Conservation (phyloP, 1,140 invertebrate genomes). For the Camponotus floridanus region DNA sequence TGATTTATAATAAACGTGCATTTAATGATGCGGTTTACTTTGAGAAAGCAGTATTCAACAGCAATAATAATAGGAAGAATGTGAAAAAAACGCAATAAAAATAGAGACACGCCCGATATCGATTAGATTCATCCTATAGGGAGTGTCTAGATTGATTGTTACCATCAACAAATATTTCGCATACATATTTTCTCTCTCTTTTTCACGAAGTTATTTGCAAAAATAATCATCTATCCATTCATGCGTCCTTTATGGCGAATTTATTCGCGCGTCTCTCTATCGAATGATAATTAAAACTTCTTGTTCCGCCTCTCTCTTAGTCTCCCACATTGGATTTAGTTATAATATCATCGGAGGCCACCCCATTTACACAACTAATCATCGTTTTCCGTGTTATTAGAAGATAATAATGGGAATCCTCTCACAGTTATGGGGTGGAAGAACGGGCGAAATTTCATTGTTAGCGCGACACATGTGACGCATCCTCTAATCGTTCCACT, state of each 20-base stretch:
- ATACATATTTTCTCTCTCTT: background rate
- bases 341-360: background rate
- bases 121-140: slow-evolving; percentile 17
- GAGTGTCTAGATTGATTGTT: background rate
- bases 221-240: background rate
- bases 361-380: slow-evolving; percentile 55
- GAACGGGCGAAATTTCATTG: slow-evolving; percentile 30
- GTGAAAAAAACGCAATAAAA: background rate
- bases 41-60: background rate
- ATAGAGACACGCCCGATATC: background rate
- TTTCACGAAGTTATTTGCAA: background rate
- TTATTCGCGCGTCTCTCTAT: background rate
- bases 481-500: slow-evolving; percentile 32
- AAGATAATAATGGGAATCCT: slow-evolving; percentile 55
- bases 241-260: background rate
- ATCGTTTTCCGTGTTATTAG: slow-evolving; percentile 37
- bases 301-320: background rate
- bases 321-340: background rate
- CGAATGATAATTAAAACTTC: slow-evolving; percentile 5
- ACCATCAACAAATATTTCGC: background rate
- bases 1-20: background rate
- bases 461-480: slow-evolving; percentile 13
- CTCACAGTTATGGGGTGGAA: slow-evolving; percentile 22
- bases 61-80: background rate
- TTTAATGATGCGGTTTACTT: slow-evolving; percentile 35